Conservation (phyloP, 2,888 invertebrate species). For the Lithodes maja region DNA sequence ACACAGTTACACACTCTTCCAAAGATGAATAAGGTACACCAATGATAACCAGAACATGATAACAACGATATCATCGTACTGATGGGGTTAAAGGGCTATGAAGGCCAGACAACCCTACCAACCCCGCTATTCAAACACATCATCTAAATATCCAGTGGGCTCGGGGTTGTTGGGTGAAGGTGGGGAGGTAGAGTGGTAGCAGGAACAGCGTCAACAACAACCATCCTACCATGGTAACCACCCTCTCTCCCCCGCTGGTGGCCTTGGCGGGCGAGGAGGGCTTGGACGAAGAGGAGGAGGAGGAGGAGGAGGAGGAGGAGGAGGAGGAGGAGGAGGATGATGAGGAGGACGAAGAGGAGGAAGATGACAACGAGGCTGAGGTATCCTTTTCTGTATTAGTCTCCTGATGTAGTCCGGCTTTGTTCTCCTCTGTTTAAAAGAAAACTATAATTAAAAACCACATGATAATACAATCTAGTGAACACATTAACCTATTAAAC, state of each 20-base stretch:
- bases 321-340: slow-evolving; percentile 13
- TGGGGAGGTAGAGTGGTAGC: not conserved
- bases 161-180: not conserved
- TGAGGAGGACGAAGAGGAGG: slow-evolving; percentile 22
- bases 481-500: too few species aligned
- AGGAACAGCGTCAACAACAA: not conserved
- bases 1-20: too few species aligned
- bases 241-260: not conserved
- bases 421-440: slow-evolving; percentile 59
- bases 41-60: too few species aligned
- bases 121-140: not conserved
- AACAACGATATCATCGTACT: too few species aligned
- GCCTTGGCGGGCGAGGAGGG: slow-evolving; percentile 30
- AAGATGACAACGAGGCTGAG: slow-evolving; percentile 28
- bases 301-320: slow-evolving; percentile 38
- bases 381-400: slow-evolving; percentile 65
- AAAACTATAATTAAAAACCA: not conserved
- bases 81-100: not conserved
- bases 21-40: too few species aligned
- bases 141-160: slow-evolving; percentile 31
- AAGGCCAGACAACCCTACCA: too few species aligned
- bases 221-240: not conserved
- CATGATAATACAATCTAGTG: not conserved
- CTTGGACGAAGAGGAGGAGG: slow-evolving; percentile 13
- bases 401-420: slow-evolving; percentile 67